phyloP scores from a whole-genome alignment of 2,888 invertebrate species.

The Drosophila yooni region DNA sequence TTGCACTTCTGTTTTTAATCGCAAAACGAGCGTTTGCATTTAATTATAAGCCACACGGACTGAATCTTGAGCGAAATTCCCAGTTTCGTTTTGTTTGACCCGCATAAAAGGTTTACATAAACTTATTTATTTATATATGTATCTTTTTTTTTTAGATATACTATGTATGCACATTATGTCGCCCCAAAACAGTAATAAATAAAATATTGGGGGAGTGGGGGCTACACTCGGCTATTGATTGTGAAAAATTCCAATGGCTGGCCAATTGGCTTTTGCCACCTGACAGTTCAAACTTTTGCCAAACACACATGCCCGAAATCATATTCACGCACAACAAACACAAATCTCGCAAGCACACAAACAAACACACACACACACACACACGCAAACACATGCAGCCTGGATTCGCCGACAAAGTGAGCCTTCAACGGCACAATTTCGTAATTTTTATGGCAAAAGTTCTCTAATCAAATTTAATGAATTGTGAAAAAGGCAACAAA shows the following conservation, averaged over 20 bases:
- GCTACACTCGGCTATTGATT: conserved; percentile 56
- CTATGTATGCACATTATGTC: neutral
- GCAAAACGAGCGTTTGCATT: conserved; percentile 70
- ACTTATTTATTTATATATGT: conserved; percentile 1
- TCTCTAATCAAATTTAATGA: conserved; percentile 82
- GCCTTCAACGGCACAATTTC: conserved; percentile 82
- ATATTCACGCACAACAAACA: conserved; percentile 79
- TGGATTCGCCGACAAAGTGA: conserved; percentile 62
- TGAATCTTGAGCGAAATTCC: conserved; percentile 11
- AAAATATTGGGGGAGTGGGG: conserved; percentile 9
- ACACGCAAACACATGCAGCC: conserved; percentile 26
- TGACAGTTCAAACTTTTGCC: conserved; percentile 73
- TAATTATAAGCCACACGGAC: conserved; percentile 65
- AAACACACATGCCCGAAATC: conserved; percentile 71
- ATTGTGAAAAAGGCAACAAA: conserved; percentile 82
- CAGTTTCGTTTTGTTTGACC: conserved; percentile 18
- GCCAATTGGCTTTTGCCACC: conserved; percentile 79
- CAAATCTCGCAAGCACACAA: conserved; percentile 60
- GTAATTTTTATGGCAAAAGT: conserved; percentile 82
- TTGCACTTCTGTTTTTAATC: conserved; percentile 63
- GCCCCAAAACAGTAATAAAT: conserved; percentile 39
- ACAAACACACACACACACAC: conserved; percentile 18
- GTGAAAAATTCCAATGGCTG: conserved; percentile 64
- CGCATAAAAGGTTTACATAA: neutral
- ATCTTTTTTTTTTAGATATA: neutral